phyloP scores from a whole-genome alignment of 2,888 invertebrate genomes.

The Prenolepis imparis region DNA sequence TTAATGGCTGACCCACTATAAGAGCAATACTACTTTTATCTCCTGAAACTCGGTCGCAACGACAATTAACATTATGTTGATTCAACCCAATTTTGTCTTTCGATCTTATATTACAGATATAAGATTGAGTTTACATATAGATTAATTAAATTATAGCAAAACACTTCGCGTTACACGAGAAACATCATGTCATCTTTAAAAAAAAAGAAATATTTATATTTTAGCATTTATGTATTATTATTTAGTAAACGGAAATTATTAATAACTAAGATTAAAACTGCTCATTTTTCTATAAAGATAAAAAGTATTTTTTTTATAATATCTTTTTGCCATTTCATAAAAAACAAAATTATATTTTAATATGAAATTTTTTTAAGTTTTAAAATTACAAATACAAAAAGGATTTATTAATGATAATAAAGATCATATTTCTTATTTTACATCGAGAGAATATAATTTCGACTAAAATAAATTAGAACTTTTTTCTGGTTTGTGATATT shows the following conservation, averaged over 20 bases:
- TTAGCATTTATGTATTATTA: conserved; percentile 7
- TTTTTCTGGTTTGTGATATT: not conserved
- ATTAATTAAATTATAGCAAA: not conserved
- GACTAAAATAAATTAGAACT: not conserved
- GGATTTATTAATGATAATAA: not conserved
- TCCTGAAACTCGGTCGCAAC: not conserved
- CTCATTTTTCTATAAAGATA: not conserved
- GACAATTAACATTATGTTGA: conserved; percentile 4
- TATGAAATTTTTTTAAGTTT: not conserved
- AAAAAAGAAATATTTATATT: not conserved
- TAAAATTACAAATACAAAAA: not conserved
- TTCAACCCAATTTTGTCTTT: not conserved
- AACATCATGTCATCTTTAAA: not conserved
- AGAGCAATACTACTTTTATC: conserved; percentile 5
- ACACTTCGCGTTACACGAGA: not conserved
- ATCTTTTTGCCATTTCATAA: not conserved
- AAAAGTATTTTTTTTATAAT: not conserved
- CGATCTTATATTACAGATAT: too few relatives aligned
- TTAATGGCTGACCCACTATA: conserved; percentile 16
- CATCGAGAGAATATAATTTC: not conserved
- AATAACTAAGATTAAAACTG: not conserved
- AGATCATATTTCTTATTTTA: not conserved
- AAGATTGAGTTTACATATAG: not conserved
- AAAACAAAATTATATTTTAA: not conserved
- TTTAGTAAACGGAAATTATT: not conserved